Base-by-base conservation (phyloP, 2,797 vertebrate genomes). In the Pipistrellus pygmaeus region DNA sequence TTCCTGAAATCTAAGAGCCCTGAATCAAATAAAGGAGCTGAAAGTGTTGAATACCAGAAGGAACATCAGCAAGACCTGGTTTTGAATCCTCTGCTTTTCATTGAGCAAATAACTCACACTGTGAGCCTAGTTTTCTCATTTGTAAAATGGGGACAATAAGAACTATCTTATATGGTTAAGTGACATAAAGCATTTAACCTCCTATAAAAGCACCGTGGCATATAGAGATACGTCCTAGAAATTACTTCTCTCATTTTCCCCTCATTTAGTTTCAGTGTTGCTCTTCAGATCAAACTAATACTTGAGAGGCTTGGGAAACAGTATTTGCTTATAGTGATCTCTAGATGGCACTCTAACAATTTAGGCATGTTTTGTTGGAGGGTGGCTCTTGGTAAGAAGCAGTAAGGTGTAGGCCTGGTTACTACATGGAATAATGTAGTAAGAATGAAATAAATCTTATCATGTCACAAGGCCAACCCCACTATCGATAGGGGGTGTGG, bases 311-410 rank as follows among this genome's bases (percentile, higher is more conserved):
- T 35, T 88, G 69, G 71, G 32, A 30, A 76, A 57, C 27, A 1
- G 2, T 32, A 25, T 73, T 88, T 92, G 23, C 32, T 41, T 41
- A 2, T 4, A 66, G 30, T 38, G 48, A 71, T 64, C 94, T 94
- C 68, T 95, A 96, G 94, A 91, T 95, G 96, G 94, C n/a, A 46
- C 13, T 41, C 84, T 93, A 71, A 78, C 80, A 92, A 89, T 72
- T 41, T 62, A 21, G 77, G 71, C 41, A 8, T 64, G 38, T n/a
- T 81, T 64, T 60, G 27, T 48, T 41, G 78, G 38, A 85, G 25
- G 72, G 38, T 92, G 25, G 32, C 53, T 35, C 64, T 60, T 48
- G 48, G 7, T 38, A 57, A 55, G 27, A 78, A 89, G 71, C 23
- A 91, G 46, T 18, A 12, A 10, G n/a, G 6, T 30, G 14, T 15